Percentiles rank a stretch among this genome's conserved stretches.
Evolutionary conservation across 1,140 invertebrate species (phyloP).

Genomic region (Drosophila paulistorum): DNA sequence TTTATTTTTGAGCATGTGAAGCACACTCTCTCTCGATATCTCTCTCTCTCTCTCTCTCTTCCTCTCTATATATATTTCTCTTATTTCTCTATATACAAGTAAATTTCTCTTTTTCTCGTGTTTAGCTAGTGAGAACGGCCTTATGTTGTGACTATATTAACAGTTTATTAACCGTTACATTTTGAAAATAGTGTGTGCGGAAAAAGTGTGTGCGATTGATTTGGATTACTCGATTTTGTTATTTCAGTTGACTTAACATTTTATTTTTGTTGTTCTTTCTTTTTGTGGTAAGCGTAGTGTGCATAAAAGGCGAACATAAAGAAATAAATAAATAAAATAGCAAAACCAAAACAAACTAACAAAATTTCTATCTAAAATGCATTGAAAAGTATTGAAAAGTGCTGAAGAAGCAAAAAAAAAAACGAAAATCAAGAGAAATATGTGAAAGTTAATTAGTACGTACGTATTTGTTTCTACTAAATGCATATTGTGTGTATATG

Average conservation of each 20-base stretch:
- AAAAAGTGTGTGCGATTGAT: slow-evolving; percentile 63
- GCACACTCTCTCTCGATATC: slow-evolving; percentile 61
- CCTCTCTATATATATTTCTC: slow-evolving; percentile 29
- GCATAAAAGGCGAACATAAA: slow-evolving; percentile 74
- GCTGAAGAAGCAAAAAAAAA: slow-evolving; percentile 18
- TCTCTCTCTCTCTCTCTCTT: slow-evolving; percentile 33
- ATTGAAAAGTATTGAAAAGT: slow-evolving; percentile 56
- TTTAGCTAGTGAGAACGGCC: slow-evolving; percentile 72
- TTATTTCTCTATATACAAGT: slow-evolving; percentile 11
- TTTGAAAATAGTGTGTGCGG: slow-evolving; percentile 68
- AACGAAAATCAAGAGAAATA: slow-evolving; percentile 45
- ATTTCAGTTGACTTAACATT: slow-evolving; percentile 34
- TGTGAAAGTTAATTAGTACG: slow-evolving; percentile 72
- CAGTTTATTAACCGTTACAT: slow-evolving; percentile 37
- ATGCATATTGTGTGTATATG: slow-evolving; percentile 69
- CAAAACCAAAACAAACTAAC: slow-evolving; percentile 58
- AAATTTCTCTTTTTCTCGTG: slow-evolving; percentile 67
- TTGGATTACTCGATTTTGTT: neutral
- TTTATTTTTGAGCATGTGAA: slow-evolving; percentile 64
- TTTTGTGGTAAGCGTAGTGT: slow-evolving; percentile 79
- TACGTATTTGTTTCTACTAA: slow-evolving; percentile 79
- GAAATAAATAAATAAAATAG: slow-evolving; percentile 80
- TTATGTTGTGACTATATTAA: slow-evolving; percentile 50
- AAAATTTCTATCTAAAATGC: slow-evolving; percentile 76
- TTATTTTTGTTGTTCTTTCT: slow-evolving; percentile 2